Conservation (phyloP, 1,140 invertebrate species). For the Drosophila paulistorum region DNA sequence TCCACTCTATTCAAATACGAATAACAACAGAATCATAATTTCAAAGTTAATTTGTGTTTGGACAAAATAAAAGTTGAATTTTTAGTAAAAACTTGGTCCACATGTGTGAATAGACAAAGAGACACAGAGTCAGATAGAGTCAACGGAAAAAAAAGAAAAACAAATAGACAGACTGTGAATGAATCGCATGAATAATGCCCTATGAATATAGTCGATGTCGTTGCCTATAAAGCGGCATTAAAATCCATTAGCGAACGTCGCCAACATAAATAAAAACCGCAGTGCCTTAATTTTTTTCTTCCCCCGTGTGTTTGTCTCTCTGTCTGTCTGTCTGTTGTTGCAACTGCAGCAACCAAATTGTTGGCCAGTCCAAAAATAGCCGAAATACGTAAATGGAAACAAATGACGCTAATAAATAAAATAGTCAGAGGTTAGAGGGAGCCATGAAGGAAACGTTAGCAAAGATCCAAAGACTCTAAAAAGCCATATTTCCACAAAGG, state of each 20-base stretch:
- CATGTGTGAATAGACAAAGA: background rate
- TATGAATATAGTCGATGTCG: constrained; percentile 50
- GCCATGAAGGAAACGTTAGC: background rate
- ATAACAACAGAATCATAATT: background rate
- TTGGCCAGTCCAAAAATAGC: constrained; percentile 61
- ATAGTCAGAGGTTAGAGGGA: constrained; percentile 19
- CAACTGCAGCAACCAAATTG: constrained; percentile 31
- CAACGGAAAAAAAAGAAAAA: constrained; percentile 14
- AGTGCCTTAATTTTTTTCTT: constrained; percentile 61
- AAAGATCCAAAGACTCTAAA: background rate
- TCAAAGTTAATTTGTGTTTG: background rate
- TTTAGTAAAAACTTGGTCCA: background rate
- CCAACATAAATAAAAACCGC: constrained; percentile 67
- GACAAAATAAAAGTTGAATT: background rate
- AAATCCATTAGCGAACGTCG: constrained; percentile 73
- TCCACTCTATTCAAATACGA: background rate
- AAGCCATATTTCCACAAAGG: constrained; percentile 62
- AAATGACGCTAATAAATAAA: constrained; percentile 78
- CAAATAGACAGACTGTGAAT: constrained; percentile 16
- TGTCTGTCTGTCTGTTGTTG: constrained; percentile 20
- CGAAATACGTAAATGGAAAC: constrained; percentile 61
- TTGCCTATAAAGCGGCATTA: constrained; percentile 72
- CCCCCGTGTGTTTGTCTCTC: constrained; percentile 19
- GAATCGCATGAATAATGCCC: constrained; percentile 62
- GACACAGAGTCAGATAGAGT: background rate